Base-by-base conservation (phyloP, 1,140 invertebrate genomes). In the Sarcophaga bullata region DNA sequence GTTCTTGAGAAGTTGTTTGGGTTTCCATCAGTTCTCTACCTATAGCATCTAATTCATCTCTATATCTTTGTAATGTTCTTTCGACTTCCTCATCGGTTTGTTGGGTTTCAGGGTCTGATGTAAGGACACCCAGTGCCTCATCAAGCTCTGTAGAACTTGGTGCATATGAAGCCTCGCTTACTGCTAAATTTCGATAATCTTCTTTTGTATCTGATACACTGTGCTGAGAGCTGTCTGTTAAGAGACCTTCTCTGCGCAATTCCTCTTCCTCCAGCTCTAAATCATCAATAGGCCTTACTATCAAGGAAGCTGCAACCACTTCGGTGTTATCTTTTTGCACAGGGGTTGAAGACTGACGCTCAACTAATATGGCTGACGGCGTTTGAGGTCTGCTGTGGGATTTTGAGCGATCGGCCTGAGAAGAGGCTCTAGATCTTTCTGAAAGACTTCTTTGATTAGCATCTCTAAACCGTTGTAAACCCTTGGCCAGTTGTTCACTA, bases 321-420 rank as follows among this genome's bases (percentile, higher is more conserved):
- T 92, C 90, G 19, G 86, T 88, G 8, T 84, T 84, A 15, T 81
- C 90, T 72, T 91, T 92, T 83, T 91, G 88, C 7, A 92, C 92
- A 9, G 88, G 92, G n/a, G 92, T 93, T 84, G 92, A 90, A 2
- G 92, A 92, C 6, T 92, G 89, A 85, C 91, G 90, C 85, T 93
- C 92, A 7, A 93, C 91, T 49, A 93, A 87, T 82, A 93, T 92
- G n/a, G 92, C 92, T 13, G 92, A 92, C 8, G 92, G 92, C 10
- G 92, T 93, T 82, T 91, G 92, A 80, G 89, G 89, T 13, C 92
- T 88, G 78, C 91, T 92, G 80, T 86, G 91, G 17, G 91, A 89
- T 86, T 92, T 93, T 50, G 92, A 91, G 83, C 92, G 86, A 84
- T 90, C 88, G 11, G 87, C 88, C 83, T 92, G 91, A 0, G 88